A percentile compares a stretch with the other conserved stretches of the same genome.
Evolutionary conservation across 2,888 invertebrate genomes (phyloP).

Genomic region (Epicampocera succincta): DNA sequence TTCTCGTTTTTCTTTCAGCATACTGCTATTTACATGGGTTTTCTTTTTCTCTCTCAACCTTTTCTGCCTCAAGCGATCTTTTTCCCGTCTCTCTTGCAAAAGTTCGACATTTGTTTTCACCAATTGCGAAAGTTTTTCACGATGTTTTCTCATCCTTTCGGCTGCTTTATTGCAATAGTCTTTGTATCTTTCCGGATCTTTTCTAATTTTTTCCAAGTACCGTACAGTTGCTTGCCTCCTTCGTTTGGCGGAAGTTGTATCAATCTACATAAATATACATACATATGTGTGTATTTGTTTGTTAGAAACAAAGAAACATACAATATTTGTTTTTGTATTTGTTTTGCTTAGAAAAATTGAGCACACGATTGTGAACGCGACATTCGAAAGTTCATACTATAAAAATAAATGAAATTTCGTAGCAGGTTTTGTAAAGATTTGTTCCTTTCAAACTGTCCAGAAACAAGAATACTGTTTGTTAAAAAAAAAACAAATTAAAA

Average conservation of each 20-base stretch:
- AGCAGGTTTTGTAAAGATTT: too few relatives aligned
- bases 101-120: slow-evolving; percentile 19
- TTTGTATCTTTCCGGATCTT: slow-evolving; percentile 17
- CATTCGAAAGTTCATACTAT: too few relatives aligned
- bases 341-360: too few relatives aligned
- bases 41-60: slow-evolving; percentile 25
- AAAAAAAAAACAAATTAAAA: too few relatives aligned
- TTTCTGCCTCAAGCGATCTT: slow-evolving; percentile 20
- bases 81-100: slow-evolving; percentile 22
- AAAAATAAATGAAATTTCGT: too few relatives aligned
- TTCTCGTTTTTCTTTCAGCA: too few relatives aligned
- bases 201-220: slow-evolving; percentile 18
- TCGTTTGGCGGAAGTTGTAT: not conserved
- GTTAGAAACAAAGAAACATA: too few relatives aligned
- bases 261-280: slow-evolving; percentile 10
- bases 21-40: not conserved
- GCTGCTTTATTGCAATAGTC: slow-evolving; percentile 19
- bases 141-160: slow-evolving; percentile 13
- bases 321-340: too few relatives aligned
- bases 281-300: too few relatives aligned
- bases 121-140: slow-evolving; percentile 8
- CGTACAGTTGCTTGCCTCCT: slow-evolving; percentile 1
- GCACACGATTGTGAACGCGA: too few relatives aligned
- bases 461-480: too few relatives aligned
- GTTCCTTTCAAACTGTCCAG: too few relatives aligned